Base-by-base conservation (phyloP, 2,888 invertebrate genomes). In the Conus canariensis region DNA sequence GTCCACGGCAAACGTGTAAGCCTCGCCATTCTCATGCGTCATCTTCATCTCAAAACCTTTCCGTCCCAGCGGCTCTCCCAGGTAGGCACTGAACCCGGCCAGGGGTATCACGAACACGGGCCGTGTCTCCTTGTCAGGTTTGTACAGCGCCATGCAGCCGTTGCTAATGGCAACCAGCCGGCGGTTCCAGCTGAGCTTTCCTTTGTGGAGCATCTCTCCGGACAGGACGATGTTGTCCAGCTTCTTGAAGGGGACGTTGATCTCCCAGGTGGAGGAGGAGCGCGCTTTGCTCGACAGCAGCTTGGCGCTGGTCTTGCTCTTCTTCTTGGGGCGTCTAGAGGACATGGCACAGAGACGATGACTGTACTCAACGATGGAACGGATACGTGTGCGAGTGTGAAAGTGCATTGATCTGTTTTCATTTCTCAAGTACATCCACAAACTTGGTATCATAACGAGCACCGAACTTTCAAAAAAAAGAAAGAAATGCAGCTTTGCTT, bases 131-230 rank as follows among this genome's bases (percentile, higher is more conserved):
- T 94, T 94, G 67, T 95, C 95, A 14, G 93, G 93, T 91, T 95
- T 95, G 92, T 94, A 95, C 88, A 93, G 94, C 7, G 94, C 92
- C 91, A 95, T 89, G 87, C 93, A 92, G 19, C 94, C 94, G 67
- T 93, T 93, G 87, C 93, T 93, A n/a, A 95, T 91, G 85, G 95
- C 94, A 58, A 94, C 95, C 77, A 94, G 91, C 88, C 94, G 93
- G 25, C 93, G 93, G n/a, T 93, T 95, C 95, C 95, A 95, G 45
- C 93, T 92, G 80, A 95, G 92, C 90, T 95, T 95, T 85, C 95
- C 94, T 82, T 93, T 93, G 89, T 94, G 94, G 82, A 94, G 92
- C 22, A 95, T 94, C 85, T 95, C 95, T 14, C 95, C 95, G 0
- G 94, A 94, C 45, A 94, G 89, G 2, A 93, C 88, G 25, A 95